phyloP scores from a whole-genome alignment of 2,113 vertebrate species.

The Phaethon lepturus region DNA sequence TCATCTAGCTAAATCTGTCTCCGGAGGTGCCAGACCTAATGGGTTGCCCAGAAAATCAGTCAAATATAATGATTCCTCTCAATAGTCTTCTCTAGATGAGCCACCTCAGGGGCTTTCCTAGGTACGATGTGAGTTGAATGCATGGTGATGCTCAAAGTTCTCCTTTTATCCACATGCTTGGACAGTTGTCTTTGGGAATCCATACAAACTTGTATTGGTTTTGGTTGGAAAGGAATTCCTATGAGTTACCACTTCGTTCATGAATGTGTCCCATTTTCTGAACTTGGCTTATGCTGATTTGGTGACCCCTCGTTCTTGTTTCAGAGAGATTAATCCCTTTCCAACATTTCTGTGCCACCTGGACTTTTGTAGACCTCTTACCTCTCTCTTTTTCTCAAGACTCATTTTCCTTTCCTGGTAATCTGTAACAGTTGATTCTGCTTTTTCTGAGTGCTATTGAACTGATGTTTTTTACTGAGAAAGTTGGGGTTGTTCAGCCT shows the following conservation, averaged over 20 bases:
- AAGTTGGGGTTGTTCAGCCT: no score
- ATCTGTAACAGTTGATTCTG: neutral
- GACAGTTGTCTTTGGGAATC: neutral
- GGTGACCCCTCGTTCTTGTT: neutral
- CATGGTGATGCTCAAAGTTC: neutral
- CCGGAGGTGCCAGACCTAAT: neutral
- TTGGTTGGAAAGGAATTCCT: neutral
- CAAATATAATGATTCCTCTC: fast-evolving
- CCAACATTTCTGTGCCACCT: neutral
- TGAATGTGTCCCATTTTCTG: fast-evolving
- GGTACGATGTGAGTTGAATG: neutral
- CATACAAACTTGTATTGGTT: neutral
- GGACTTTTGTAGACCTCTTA: neutral
- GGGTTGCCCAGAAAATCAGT: neutral
- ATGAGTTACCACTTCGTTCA: neutral
- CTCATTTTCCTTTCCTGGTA: neutral
- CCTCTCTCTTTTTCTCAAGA: neutral
- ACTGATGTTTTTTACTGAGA: neutral
- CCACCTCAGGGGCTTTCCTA: neutral
- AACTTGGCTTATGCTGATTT: neutral
- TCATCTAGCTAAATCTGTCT: neutral
- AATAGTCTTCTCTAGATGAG: neutral
- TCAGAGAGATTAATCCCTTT: neutral
- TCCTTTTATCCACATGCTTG: neutral
- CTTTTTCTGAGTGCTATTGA: neutral